Evolutionary conservation across 2,888 invertebrate species (phyloP).

Genomic region (Odontocolon sp.): DNA sequence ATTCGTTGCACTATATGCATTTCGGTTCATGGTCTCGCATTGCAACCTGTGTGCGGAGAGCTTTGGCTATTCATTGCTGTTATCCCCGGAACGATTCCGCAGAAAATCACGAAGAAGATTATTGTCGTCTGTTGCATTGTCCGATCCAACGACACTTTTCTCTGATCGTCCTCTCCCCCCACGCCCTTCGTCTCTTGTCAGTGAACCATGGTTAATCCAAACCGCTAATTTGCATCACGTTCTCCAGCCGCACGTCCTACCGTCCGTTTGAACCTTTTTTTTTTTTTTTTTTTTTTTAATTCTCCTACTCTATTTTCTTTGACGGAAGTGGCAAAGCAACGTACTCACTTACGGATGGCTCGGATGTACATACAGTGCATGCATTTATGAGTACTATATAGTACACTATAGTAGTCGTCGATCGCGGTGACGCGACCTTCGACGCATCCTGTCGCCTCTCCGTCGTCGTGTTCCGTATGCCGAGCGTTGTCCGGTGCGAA

Average conservation of each 20-base stretch:
- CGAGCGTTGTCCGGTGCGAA: slow-evolving; percentile 38
- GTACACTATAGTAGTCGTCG: not conserved
- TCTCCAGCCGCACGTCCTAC: slow-evolving; percentile 22
- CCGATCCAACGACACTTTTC: not conserved
- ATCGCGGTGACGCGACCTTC: slow-evolving; percentile 63
- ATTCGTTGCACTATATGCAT: not conserved
- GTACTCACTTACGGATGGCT: not conserved
- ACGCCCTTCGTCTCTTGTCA: not conserved
- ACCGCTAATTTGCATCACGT: slow-evolving; percentile 48
- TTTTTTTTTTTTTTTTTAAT: not conserved
- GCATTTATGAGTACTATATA: not conserved
- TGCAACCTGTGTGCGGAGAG: slow-evolving; percentile 10
- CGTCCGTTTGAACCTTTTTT: slow-evolving; percentile 1
- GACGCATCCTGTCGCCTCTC: slow-evolving; percentile 65
- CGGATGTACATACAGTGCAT: not conserved
- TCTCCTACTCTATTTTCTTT: not conserved
- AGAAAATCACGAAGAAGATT: slow-evolving; percentile 50
- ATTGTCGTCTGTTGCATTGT: slow-evolving; percentile 29
- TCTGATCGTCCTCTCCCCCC: not conserved
- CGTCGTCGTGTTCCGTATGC: slow-evolving; percentile 34
- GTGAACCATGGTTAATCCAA: slow-evolving; percentile 21
- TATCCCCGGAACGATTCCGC: slow-evolving; percentile 48
- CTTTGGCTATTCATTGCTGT: slow-evolving; percentile 30
- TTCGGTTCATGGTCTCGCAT: not conserved
- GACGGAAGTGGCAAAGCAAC: not conserved